Percentiles rank a stretch among this genome's conserved stretches.
phyloP scores from a whole-genome alignment of 2,113 vertebrate species.

The Barbus barbus region DNA sequence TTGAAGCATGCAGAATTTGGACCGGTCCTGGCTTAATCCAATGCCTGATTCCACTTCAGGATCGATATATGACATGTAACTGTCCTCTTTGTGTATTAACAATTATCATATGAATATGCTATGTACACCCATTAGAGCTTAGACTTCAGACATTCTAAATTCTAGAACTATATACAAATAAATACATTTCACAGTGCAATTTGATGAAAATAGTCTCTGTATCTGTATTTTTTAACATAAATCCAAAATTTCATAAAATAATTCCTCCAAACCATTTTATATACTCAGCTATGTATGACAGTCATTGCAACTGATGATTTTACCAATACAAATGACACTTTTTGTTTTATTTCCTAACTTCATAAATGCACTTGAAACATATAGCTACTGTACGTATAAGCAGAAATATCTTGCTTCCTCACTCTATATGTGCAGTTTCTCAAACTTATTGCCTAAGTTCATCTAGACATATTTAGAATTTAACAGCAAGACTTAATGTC shows the following conservation, averaged over 20 bases:
- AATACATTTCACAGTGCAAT: constrained; percentile 58
- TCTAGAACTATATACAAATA: constrained; percentile 29
- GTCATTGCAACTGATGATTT: constrained; percentile 5
- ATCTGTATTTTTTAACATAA: not conserved
- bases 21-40: not conserved
- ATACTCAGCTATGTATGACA: not conserved
- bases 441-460: constrained; percentile 26
- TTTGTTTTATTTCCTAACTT: constrained; percentile 37
- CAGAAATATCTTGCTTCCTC: not conserved
- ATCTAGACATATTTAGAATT: constrained; percentile 3
- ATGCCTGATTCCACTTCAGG: not conserved
- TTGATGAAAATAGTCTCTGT: constrained; percentile 41
- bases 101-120: constrained; percentile 16
- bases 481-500: not conserved
- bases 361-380: constrained; percentile 39
- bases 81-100: not conserved
- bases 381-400: constrained; percentile 23
- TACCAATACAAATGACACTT: constrained; percentile 8
- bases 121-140: constrained; percentile 41
- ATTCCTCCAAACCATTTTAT: not conserved
- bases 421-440: constrained; percentile 4
- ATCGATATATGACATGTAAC: not conserved
- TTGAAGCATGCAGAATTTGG: constrained; percentile 16
- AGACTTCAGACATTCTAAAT: constrained; percentile 3
- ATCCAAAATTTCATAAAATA: not conserved